Evolutionary conservation across 1,140 invertebrate species (phyloP).

Genomic region (Steinernema khuongi): DNA sequence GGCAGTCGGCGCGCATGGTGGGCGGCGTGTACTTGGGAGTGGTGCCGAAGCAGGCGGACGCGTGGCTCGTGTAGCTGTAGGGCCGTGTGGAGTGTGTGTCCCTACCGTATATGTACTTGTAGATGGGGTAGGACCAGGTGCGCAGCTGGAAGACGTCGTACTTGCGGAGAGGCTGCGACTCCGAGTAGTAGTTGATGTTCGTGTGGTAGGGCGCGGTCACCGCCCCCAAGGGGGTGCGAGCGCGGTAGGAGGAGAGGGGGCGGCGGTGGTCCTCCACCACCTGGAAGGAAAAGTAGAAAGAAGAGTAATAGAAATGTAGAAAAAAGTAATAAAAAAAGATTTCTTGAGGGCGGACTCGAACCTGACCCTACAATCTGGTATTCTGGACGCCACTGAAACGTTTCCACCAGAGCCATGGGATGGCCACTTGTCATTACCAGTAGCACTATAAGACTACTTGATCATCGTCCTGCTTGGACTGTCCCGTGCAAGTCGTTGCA

Average conservation of each 20-base stretch:
- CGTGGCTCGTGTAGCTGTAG: conserved; percentile 21
- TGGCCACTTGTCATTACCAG: no score
- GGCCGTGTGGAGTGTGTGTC: conserved; percentile 29
- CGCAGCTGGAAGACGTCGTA: conserved; percentile 39
- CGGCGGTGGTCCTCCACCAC: conserved; percentile 23
- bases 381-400: no score
- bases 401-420: no score
- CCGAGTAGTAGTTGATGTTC: conserved; percentile 33
- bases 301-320: conserved; percentile 18
- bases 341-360: neutral
- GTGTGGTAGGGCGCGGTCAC: conserved; percentile 40
- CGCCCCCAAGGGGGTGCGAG: conserved; percentile 31
- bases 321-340: conserved; percentile 17
- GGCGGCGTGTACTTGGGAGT: conserved; percentile 40
- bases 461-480: no score
- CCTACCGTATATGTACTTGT: conserved; percentile 40
- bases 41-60: conserved; percentile 21
- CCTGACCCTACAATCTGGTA: neutral
- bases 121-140: conserved; percentile 43
- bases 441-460: no score
- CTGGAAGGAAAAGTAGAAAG: conserved; percentile 15
- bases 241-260: conserved; percentile 17
- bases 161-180: conserved; percentile 31
- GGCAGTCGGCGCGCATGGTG: conserved; percentile 31
- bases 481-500: no score